Evolutionary conservation across 2,113 vertebrate genomes (phyloP).

Genomic region (Serilophus lunatus): DNA sequence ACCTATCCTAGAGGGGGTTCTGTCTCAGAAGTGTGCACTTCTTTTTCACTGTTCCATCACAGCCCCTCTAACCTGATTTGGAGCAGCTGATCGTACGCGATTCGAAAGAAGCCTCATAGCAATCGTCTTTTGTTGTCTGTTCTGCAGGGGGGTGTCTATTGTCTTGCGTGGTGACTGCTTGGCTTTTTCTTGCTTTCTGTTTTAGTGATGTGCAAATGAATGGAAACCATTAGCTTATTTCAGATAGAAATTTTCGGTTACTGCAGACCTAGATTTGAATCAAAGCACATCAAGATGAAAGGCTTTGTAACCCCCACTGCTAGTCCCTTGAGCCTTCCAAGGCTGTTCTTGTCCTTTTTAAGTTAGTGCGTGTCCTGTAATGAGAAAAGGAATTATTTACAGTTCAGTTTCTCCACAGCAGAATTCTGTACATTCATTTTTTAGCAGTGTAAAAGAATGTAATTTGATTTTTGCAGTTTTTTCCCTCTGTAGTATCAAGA

Average conservation of each 20-base stretch:
- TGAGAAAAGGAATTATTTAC: constrained; percentile 9
- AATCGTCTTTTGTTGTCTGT: not conserved
- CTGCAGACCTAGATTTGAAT: constrained; percentile 52
- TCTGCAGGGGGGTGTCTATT: not conserved
- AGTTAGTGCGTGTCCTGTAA: not conserved
- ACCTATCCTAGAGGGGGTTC: not conserved
- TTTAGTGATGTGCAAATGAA: not conserved
- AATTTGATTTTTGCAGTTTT: not conserved
- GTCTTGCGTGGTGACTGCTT: not conserved
- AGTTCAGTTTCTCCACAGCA: not conserved
- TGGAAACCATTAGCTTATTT: not conserved
- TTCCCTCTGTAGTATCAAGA: constrained; percentile 26
- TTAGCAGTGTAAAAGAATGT: not conserved
- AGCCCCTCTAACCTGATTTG: not conserved
- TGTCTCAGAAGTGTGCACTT: not conserved
- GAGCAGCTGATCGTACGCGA: not conserved
- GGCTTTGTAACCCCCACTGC: not conserved
- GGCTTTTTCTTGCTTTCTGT: not conserved
- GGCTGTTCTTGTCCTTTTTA: constrained; percentile 17
- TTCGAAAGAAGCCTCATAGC: not conserved
- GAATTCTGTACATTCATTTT: not conserved
- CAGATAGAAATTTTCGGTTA: not conserved
- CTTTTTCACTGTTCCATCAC: not conserved
- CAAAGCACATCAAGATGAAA: constrained; percentile 44
- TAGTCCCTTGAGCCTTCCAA: constrained; percentile 19